Conservation (phyloP, 2,888 invertebrate genomes). For the Epistrophe grossulariae region DNA sequence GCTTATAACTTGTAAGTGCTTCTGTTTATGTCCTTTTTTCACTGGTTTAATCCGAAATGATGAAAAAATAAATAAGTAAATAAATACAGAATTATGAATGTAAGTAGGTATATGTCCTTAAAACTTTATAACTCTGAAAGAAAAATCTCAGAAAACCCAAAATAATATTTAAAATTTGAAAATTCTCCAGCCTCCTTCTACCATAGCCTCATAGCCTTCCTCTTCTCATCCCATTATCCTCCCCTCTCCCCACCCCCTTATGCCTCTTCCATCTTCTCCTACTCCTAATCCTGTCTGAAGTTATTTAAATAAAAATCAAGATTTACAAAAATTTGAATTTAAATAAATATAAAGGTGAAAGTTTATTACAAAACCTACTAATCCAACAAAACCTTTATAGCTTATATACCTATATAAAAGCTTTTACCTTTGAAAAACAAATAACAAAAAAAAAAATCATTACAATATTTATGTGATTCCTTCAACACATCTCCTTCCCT, state of each 20-base stretch:
- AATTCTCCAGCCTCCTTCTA: no score
- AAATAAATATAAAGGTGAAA: slow-evolving; percentile 10
- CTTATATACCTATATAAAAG: background rate
- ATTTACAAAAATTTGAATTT: slow-evolving; percentile 2
- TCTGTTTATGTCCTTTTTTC: no score
- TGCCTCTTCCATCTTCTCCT: no score
- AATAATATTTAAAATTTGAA: background rate
- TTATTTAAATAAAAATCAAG: slow-evolving; percentile 14
- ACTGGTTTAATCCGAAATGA: no score
- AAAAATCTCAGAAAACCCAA: background rate
- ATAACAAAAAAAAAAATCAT: background rate
- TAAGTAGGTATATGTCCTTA: background rate
- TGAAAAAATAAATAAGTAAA: no score
- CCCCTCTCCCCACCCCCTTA: no score
- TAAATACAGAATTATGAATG: background rate
- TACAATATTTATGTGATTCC: slow-evolving; percentile 18
- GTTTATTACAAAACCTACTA: slow-evolving; percentile 18
- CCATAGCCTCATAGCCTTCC: no score
- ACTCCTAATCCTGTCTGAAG: background rate
- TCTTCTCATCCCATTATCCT: no score
- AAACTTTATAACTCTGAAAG: background rate
- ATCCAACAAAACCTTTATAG: background rate
- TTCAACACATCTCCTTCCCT: background rate
- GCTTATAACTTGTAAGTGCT: no score
- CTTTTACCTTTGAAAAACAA: slow-evolving; percentile 24